phyloP scores from a whole-genome alignment of 2,888 invertebrate genomes.

The Diaphora mendica region DNA sequence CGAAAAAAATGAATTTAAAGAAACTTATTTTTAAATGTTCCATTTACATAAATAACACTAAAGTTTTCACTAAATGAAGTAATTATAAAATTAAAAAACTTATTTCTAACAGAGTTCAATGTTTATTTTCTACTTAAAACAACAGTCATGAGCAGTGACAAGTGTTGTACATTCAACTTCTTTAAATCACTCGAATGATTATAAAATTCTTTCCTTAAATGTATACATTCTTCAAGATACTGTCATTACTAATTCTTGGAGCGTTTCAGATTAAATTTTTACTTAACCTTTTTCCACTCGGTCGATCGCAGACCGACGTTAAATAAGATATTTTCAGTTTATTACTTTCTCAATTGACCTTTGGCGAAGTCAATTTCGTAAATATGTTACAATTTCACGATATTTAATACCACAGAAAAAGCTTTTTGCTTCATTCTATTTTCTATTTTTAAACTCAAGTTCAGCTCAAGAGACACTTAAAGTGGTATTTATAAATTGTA shows the following conservation, averaged over 20 bases:
- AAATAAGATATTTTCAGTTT: slow-evolving; percentile 51
- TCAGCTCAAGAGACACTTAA: not conserved
- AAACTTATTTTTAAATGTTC: not conserved
- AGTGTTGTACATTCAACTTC: not conserved
- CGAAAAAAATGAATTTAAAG: slow-evolving; percentile 16
- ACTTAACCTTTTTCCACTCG: slow-evolving; percentile 51
- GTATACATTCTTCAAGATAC: slow-evolving; percentile 23
- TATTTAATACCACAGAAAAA: slow-evolving; percentile 2
- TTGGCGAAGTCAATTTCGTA: slow-evolving; percentile 42
- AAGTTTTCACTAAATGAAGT: too few relatives aligned
- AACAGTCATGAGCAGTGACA: not conserved
- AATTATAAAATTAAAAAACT: too few relatives aligned
- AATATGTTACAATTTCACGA: slow-evolving; percentile 40
- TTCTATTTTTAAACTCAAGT: not conserved
- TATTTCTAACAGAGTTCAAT: not conserved
- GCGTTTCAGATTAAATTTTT: slow-evolving; percentile 41
- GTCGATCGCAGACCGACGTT: slow-evolving; percentile 42
- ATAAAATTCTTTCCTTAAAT: not conserved
- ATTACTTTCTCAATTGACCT: slow-evolving; percentile 49
- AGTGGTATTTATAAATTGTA: not conserved
- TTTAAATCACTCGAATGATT: not conserved
- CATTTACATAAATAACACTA: too few relatives aligned
- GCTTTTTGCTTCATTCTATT: not conserved
- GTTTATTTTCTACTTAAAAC: too few relatives aligned
- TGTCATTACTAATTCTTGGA: slow-evolving; percentile 43